Conservation (phyloP, 2,113 vertebrate genomes). For the Phylloscopus trochilus region DNA sequence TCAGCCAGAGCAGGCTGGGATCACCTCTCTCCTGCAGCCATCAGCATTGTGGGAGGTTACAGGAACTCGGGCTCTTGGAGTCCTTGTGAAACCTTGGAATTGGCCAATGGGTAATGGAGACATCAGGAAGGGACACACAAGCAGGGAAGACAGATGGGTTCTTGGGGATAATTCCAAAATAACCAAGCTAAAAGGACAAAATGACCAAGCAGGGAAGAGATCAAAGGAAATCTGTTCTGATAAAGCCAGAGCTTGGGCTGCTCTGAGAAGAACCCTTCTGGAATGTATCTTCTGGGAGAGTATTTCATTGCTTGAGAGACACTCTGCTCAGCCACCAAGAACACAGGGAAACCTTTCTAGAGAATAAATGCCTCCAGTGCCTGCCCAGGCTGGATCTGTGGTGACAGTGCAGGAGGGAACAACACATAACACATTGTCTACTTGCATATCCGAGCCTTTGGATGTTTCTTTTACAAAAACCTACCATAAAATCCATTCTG, state of each 20-base stretch:
- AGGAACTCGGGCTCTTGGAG: background rate
- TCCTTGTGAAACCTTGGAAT: background rate
- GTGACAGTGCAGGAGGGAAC: background rate
- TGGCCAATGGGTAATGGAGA: background rate
- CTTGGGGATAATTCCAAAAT: background rate
- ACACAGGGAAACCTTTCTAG: background rate
- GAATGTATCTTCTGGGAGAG: background rate
- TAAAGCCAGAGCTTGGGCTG: background rate
- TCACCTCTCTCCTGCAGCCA: background rate
- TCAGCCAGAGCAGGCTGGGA: background rate
- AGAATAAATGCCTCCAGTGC: background rate
- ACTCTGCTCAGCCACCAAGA: background rate
- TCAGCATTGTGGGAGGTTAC: background rate
- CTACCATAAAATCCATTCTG: slow-evolving; percentile 71
- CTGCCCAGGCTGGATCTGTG: background rate
- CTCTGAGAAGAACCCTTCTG: background rate
- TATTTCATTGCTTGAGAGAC: background rate
- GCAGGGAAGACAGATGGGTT: background rate
- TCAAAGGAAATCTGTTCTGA: background rate
- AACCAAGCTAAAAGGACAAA: background rate
- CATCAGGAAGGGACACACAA: background rate
- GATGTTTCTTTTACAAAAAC: background rate
- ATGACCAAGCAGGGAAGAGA: background rate
- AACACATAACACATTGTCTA: background rate
- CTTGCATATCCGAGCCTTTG: background rate